Evolutionary conservation across 2,888 invertebrate genomes (phyloP).

Genomic region (Phania funesta): DNA sequence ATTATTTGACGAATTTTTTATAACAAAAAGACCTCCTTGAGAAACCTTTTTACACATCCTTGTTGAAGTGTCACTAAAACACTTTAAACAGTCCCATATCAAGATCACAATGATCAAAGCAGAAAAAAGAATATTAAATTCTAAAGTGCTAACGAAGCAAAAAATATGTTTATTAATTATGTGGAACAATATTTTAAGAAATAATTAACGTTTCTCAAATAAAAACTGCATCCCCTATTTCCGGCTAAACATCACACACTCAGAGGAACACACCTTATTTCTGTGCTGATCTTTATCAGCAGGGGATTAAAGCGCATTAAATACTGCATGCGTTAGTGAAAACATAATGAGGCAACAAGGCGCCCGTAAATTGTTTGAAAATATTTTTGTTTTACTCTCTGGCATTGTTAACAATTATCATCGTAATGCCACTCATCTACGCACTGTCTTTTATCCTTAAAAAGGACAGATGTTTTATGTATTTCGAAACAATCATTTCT

Average conservation of each 20-base stretch:
- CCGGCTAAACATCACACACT: not conserved
- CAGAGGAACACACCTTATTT: constrained; percentile 17
- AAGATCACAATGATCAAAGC: constrained; percentile 20
- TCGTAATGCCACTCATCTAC: constrained; percentile 22
- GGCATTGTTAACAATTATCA: constrained; percentile 51
- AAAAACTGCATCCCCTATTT: constrained; percentile 47
- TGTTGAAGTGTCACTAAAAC: constrained; percentile 53
- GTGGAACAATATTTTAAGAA: constrained; percentile 37
- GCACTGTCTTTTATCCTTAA: constrained; percentile 5
- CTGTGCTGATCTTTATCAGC: constrained; percentile 8
- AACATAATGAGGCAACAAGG: not conserved
- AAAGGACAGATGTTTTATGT: constrained; percentile 57
- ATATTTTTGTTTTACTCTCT: constrained; percentile 19
- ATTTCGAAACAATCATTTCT: constrained; percentile 38
- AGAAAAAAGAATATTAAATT: not conserved
- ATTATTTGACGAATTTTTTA: not conserved
- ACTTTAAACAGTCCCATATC: constrained; percentile 28
- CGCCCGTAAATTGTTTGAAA: constrained; percentile 37
- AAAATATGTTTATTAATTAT: constrained; percentile 43
- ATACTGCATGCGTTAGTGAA: constrained; percentile 42
- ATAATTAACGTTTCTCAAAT: not conserved
- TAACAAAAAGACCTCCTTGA: not conserved
- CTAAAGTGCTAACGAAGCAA: constrained; percentile 22
- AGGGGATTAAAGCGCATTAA: constrained; percentile 55
- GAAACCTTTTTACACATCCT: not conserved